Evolutionary conservation across 64 coral and sea anemone species (phyloP).

Genomic region (Stichodactyla mertensii): DNA sequence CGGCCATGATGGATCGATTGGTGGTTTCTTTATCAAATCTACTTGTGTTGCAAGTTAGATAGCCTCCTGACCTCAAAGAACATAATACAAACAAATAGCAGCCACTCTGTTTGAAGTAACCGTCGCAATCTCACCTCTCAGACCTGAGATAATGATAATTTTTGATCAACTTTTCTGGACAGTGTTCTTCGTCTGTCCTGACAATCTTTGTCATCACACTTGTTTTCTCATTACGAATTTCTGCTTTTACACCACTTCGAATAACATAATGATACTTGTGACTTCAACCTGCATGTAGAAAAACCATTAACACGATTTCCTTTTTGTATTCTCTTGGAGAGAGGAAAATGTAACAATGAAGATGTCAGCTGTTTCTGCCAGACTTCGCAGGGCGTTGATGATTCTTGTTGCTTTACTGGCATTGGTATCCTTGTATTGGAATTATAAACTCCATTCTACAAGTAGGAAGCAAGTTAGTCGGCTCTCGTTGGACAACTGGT

Average conservation of each 20-base stretch:
- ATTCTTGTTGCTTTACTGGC: not conserved
- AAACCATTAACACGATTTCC: not conserved
- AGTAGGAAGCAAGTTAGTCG: not conserved
- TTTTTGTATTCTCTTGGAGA: not conserved
- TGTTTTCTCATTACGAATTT: not conserved
- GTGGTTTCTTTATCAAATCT: not conserved
- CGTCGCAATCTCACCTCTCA: not conserved
- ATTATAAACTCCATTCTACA: conserved; percentile 5
- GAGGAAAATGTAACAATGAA: not conserved
- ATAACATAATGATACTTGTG: not conserved
- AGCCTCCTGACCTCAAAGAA: not conserved
- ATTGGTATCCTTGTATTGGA: not conserved
- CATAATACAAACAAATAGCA: conserved; percentile 12
- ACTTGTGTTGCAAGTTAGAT: not conserved
- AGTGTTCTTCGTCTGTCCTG: not conserved
- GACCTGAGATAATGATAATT: not conserved
- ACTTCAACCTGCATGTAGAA: not conserved
- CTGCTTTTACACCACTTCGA: not conserved
- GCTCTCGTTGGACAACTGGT: too few species aligned
- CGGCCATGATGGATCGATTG: not conserved
- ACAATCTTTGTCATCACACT: not conserved
- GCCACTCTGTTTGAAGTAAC: not conserved
- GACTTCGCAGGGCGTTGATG: not conserved
- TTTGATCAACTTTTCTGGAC: not conserved
- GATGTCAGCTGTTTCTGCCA: not conserved